phyloP scores from a whole-genome alignment of 2,888 invertebrate species.

The Theretra japonica region DNA sequence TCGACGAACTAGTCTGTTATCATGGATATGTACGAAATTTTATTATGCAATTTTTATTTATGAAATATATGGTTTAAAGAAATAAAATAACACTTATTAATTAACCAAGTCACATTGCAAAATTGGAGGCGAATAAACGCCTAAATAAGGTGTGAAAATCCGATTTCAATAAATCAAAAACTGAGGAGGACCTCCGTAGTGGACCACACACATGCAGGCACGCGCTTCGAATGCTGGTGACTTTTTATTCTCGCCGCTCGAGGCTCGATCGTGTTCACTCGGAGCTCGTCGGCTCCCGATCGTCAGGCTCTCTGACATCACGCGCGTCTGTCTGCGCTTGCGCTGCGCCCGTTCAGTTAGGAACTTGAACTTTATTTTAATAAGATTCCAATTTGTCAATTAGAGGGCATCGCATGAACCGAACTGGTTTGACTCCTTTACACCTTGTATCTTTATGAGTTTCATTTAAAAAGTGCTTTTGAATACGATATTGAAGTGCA shows the following conservation, averaged over 20 bases:
- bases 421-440: slow-evolving; percentile 82
- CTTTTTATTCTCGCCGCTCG: slow-evolving; percentile 76
- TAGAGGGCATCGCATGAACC: slow-evolving; percentile 83
- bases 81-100: neutral
- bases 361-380: slow-evolving; percentile 86
- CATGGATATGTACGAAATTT: no score
- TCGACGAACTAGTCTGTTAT: no score
- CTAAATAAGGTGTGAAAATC: slow-evolving; percentile 75
- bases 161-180: slow-evolving; percentile 79
- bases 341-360: slow-evolving; percentile 67
- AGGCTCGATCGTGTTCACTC: slow-evolving; percentile 68
- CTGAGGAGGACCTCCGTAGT: slow-evolving; percentile 79
- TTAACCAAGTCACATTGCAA: slow-evolving; percentile 10
- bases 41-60: neutral
- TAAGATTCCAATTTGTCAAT: slow-evolving; percentile 90
- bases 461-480: slow-evolving; percentile 64
- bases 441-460: slow-evolving; percentile 72
- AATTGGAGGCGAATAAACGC: slow-evolving; percentile 53
- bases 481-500: slow-evolving; percentile 50
- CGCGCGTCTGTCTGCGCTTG: slow-evolving; percentile 66
- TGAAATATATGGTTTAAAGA: neutral
- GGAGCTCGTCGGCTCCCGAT: slow-evolving; percentile 74
- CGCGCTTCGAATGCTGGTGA: slow-evolving; percentile 88
- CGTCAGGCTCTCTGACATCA: slow-evolving; percentile 71
- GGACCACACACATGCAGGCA: slow-evolving; percentile 91